Conservation (phyloP, 2,113 vertebrate genomes). For the Megaptera novaeangliae region DNA sequence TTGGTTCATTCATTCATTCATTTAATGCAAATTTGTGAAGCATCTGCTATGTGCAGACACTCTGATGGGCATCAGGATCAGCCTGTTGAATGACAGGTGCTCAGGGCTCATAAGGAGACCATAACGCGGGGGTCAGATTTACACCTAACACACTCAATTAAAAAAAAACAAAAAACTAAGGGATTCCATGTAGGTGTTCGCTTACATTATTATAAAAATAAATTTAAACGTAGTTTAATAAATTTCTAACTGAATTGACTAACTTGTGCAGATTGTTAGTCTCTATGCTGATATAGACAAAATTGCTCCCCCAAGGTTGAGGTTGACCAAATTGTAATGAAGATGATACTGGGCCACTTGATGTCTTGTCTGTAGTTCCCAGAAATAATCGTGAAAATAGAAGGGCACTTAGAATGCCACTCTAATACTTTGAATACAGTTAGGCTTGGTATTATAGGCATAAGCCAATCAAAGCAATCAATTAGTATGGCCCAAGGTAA, state of each 20-base stretch:
- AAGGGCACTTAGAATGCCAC: background rate
- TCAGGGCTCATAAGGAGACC: background rate
- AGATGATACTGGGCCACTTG: background rate
- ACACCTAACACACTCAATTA: background rate
- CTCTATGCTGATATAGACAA: background rate
- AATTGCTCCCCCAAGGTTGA: background rate
- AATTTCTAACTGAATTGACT: background rate
- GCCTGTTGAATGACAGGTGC: fast-evolving
- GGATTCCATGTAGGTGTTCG: background rate
- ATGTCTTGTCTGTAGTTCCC: background rate
- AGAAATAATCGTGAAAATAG: background rate
- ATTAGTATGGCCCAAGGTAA: background rate
- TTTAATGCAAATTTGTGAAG: background rate
- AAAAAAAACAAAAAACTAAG: background rate
- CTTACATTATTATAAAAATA: background rate
- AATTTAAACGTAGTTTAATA: background rate
- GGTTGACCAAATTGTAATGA: background rate
- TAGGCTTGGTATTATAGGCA: background rate
- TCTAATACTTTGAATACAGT: background rate
- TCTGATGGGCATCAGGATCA: background rate
- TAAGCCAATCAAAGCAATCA: background rate
- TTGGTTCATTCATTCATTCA: background rate
- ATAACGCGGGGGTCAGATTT: background rate
- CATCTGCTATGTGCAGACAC: background rate
- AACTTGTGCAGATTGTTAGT: background rate